Conservation (phyloP, 2,113 vertebrate species). For the Bubo blakistoni region DNA sequence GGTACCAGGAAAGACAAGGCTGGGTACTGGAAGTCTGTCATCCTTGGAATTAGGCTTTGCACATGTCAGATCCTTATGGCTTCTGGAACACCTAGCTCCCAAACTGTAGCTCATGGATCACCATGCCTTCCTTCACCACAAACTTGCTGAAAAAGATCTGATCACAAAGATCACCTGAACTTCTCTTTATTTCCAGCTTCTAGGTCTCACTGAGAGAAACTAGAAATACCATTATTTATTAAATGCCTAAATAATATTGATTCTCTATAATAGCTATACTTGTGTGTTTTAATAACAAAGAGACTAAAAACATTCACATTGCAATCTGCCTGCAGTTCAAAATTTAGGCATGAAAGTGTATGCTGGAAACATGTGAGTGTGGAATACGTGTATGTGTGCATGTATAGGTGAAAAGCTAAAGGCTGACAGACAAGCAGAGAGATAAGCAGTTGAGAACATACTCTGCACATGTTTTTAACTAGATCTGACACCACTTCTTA, state of each 20-base stretch:
- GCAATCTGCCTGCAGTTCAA: neutral
- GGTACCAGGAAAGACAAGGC: neutral
- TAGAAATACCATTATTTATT: neutral
- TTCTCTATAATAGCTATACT: neutral
- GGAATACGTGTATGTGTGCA: neutral
- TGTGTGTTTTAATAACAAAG: neutral
- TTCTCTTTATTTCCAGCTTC: neutral
- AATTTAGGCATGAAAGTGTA: neutral
- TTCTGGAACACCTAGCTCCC: neutral
- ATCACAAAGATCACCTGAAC: neutral
- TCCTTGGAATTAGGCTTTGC: neutral
- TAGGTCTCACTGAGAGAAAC: neutral
- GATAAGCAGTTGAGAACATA: neutral
- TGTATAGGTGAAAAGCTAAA: neutral
- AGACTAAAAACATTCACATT: neutral
- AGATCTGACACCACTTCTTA: neutral
- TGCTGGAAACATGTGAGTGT: neutral
- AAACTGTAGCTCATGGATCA: neutral
- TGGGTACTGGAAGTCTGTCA: neutral
- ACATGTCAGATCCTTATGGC: accelerated
- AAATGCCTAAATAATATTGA: neutral
- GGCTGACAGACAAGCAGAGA: neutral
- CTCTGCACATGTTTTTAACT: neutral
- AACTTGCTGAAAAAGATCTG: neutral
- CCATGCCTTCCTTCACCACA: neutral